Percentiles rank a stretch among this genome's conserved stretches.
Conservation (phyloP, 2,113 vertebrate genomes). For the Paramisgurnus dabryanus region DNA sequence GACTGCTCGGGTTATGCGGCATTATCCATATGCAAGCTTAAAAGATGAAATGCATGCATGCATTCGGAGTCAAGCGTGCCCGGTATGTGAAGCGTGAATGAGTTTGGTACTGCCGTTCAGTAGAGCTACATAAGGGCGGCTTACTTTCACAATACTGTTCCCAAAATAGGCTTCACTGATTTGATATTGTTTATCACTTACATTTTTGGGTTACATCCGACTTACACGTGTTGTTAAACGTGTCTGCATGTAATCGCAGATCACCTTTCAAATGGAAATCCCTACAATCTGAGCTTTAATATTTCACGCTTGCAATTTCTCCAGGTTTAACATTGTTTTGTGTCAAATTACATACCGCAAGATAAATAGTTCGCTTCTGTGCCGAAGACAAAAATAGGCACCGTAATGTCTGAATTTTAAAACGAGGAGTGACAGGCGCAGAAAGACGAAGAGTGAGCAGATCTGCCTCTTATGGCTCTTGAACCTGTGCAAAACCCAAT, state of each 20-base stretch:
- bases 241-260: constrained; percentile 37
- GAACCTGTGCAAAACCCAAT: constrained; percentile 14
- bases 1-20: constrained; percentile 13
- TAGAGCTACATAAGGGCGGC: not conserved
- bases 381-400: constrained; percentile 48
- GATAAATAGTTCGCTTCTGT: constrained; percentile 55
- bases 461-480: not conserved
- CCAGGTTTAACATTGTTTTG: constrained; percentile 52
- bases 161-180: no score
- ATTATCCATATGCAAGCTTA: constrained; percentile 30
- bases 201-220: no score
- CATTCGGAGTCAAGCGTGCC: not conserved
- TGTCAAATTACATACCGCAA: constrained; percentile 55
- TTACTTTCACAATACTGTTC: no score
- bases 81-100: not conserved
- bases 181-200: no score
- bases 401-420: constrained; percentile 22
- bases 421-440: constrained; percentile 32
- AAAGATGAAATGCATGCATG: constrained; percentile 15
- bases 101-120: not conserved
- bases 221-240: no score
- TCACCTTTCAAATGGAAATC: constrained; percentile 50
- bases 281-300: constrained; percentile 45
- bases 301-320: constrained; percentile 52
- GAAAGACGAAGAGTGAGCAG: not conserved